Evolutionary conservation across 2,888 invertebrate genomes (phyloP).

Genomic region (Drosophila paucipuncta): DNA sequence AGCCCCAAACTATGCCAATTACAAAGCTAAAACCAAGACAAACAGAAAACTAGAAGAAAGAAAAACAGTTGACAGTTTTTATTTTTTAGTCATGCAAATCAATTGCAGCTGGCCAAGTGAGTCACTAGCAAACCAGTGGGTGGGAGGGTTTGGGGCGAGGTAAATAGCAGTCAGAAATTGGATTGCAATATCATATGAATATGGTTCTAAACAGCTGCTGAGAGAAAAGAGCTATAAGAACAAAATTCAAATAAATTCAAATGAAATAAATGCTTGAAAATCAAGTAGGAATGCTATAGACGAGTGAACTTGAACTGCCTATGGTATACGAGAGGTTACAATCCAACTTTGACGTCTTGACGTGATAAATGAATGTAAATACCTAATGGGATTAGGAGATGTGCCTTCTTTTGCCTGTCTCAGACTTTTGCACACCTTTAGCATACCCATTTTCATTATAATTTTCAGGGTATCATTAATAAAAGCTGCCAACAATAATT

Average conservation of each 20-base stretch:
- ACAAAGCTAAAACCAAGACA: conserved; percentile 1
- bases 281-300: background rate
- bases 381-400: background rate
- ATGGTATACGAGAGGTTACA: background rate
- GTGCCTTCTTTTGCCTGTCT: background rate
- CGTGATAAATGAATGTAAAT: background rate
- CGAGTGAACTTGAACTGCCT: background rate
- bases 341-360: background rate
- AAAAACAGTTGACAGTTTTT: conserved; percentile 29
- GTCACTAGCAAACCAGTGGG: background rate
- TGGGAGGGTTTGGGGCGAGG: background rate
- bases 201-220: background rate
- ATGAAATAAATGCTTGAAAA: background rate
- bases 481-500: background rate
- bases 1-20: conserved; percentile 7
- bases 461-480: background rate
- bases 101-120: conserved; percentile 33
- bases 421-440: background rate
- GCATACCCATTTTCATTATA: background rate
- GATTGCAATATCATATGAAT: conserved; percentile 1
- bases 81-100: conserved; percentile 18
- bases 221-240: background rate
- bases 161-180: conserved; percentile 2
- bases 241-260: background rate
- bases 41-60: background rate